Conservation (phyloP, 2,797 vertebrate genomes). For the Buphagus erythrorhynchus region DNA sequence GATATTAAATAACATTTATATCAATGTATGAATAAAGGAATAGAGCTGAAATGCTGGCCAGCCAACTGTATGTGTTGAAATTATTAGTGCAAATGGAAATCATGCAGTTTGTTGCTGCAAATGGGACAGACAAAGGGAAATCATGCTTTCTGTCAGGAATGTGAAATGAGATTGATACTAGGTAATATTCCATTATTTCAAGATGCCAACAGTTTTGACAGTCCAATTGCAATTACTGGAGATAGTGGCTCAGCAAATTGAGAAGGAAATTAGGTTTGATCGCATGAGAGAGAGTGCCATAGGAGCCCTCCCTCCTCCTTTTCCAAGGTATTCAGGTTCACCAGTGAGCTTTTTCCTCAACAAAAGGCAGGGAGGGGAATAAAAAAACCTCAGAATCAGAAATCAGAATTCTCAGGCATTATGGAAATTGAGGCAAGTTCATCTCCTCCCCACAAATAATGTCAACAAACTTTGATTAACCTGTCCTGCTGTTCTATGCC, state of each 20-base stretch:
- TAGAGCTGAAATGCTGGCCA: constrained; percentile 10
- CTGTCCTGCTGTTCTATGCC: background rate
- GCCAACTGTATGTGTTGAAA: background rate
- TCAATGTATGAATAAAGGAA: background rate
- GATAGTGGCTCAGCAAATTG: constrained; percentile 50
- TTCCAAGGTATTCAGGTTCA: constrained; percentile 29
- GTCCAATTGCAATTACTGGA: constrained; percentile 34
- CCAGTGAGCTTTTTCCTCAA: background rate
- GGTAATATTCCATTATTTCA: constrained; percentile 41
- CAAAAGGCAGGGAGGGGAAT: background rate
- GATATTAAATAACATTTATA: background rate
- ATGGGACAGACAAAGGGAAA: constrained; percentile 41
- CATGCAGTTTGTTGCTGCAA: constrained; percentile 19
- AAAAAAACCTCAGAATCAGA: background rate
- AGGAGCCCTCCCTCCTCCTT: background rate
- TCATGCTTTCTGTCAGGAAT: constrained; percentile 41
- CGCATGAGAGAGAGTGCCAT: background rate
- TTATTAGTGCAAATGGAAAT: constrained; percentile 49
- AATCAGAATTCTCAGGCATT: background rate
- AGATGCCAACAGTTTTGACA: constrained; percentile 54
- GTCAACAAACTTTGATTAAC: constrained; percentile 36
- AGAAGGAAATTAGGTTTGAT: constrained; percentile 49
- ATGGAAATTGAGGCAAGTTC: background rate
- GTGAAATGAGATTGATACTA: constrained; percentile 49
- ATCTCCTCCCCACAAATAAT: constrained; percentile 15